Percentiles rank a stretch among this genome's conserved stretches.
These are phyloP conservation scores for Apotomis betuletana DNA, from an alignment of 2,888 invertebrate genomes.

Conservation along the genomic window DNA sequence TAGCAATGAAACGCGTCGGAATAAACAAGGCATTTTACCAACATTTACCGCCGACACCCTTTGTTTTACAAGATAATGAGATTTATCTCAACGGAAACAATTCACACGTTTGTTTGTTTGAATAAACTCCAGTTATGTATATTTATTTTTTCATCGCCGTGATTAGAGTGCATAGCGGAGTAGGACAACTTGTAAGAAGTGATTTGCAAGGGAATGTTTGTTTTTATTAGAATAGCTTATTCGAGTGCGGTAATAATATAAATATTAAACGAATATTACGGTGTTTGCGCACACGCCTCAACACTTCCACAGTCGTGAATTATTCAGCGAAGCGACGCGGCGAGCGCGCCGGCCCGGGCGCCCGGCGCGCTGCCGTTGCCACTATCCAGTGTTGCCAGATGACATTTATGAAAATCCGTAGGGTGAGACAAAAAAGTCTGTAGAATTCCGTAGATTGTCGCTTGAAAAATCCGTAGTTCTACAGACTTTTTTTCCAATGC, in stretches of 20 bases:
- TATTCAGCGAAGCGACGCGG: slow-evolving; percentile 62
- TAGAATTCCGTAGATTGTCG: no score
- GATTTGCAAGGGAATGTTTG: slow-evolving; percentile 59
- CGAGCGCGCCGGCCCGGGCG: neutral
- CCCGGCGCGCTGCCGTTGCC: slow-evolving; percentile 50
- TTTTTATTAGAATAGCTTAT: slow-evolving; percentile 62
- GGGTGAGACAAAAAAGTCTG: no score
- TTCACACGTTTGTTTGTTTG: slow-evolving; percentile 45
- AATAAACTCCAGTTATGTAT: slow-evolving; percentile 47
- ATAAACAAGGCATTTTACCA: slow-evolving; percentile 43
- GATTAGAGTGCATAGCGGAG: slow-evolving; percentile 56
- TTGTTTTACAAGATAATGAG: slow-evolving; percentile 50
- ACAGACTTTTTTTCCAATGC: no score
- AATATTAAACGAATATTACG: slow-evolving; percentile 76
- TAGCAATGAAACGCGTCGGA: slow-evolving; percentile 43
- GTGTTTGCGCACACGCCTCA: slow-evolving; percentile 71
- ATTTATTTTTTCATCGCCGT: slow-evolving; percentile 50
- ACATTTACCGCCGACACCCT: slow-evolving; percentile 43
- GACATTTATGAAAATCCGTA: no score
- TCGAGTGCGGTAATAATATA: slow-evolving; percentile 65
- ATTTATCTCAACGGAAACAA: slow-evolving; percentile 45
- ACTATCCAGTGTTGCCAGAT: no score
- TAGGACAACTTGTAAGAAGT: slow-evolving; percentile 56
- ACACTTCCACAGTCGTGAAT: slow-evolving; percentile 72
- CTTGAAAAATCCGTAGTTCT: no score